Base-by-base conservation (phyloP, 2,113 vertebrate species). In the Kobus ellipsiprymnus region DNA sequence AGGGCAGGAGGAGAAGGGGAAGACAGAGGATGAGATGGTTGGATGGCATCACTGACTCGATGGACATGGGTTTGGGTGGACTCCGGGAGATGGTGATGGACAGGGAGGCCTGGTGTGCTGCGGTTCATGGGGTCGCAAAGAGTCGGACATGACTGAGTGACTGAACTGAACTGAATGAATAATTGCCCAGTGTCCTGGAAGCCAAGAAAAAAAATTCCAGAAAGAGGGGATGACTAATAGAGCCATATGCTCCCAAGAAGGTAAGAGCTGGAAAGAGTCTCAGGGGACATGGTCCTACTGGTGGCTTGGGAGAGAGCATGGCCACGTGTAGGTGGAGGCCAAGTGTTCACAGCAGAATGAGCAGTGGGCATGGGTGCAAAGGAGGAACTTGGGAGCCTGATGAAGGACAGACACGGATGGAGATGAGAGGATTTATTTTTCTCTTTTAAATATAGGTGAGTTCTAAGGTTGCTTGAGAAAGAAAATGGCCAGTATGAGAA, bases 401-500 rank as follows among this genome's bases (percentile, higher is more conserved):
- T 3, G 54, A 48, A 55, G 84, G 92, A 23, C 36, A 89, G 84
- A 48, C 25, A 40, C 0, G 7, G 67, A 40, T 1, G 33, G 25
- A 78, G 13, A 40, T 11, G 14, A 46, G 60, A 91, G 33, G 46
- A 33, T 29, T 25, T 67, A 21, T 71, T 78, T 78, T 87, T 29
- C 33, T 33, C 15, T 67, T 84, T 74, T 30, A 93, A 71, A 90
- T 46, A 29, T 5, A 9, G 23, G 57, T 44, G 52, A 88, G 6
- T 83, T 90, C 46, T 74, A 54, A 93, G 48, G 27, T 19, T 60
- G 33, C 77, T 30, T 59, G 55, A 87, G 29, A 93, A 96, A 36
- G 17, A 52, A 88, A 33, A 17, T 33, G 36, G 62, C n/a, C 33
- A 62, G 30, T 30, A 71, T 6, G 21, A 44, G 30, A 93, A 85